Percentiles rank a stretch among this genome's conserved stretches.
Evolutionary conservation across 2,888 invertebrate genomes (phyloP).

Genomic region (Yponomeuta cagnagella): DNA sequence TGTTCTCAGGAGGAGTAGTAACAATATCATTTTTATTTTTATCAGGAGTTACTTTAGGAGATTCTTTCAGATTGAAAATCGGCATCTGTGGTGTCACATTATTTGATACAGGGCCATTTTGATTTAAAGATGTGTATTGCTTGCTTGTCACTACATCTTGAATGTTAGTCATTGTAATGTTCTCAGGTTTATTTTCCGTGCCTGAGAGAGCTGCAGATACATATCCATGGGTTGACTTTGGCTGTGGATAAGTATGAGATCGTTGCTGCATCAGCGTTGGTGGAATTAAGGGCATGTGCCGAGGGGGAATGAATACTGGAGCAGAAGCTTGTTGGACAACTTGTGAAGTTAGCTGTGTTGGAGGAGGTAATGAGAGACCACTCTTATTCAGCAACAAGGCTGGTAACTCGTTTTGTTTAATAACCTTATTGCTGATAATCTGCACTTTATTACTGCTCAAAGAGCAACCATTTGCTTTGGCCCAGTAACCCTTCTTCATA

Average conservation of each 20-base stretch:
- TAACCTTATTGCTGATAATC: conserved; percentile 22
- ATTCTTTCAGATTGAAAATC: background rate
- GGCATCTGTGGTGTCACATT: background rate
- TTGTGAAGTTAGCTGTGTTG: background rate
- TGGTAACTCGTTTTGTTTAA: conserved; percentile 15
- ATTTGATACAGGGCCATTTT: background rate
- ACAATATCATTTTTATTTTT: background rate
- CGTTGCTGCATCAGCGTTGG: background rate
- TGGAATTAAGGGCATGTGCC: background rate
- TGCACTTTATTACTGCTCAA: conserved; percentile 29
- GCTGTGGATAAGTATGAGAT: background rate
- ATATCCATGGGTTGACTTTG: background rate
- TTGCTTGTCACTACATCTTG: background rate
- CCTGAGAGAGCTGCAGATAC: background rate
- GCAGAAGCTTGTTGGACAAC: background rate
- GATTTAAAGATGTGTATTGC: conserved; percentile 1
- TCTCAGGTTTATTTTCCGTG: background rate
- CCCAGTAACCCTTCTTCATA: conserved; percentile 62
- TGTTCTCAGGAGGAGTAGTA: conserved; percentile 27
- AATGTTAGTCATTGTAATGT: background rate
- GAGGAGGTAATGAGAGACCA: background rate
- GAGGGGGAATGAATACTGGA: background rate
- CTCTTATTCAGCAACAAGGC: conserved; percentile 2
- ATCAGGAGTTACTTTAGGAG: background rate
- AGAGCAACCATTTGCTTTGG: conserved; percentile 56